Conservation (phyloP, 2,888 invertebrate genomes). For the Deroplatys truncata region DNA sequence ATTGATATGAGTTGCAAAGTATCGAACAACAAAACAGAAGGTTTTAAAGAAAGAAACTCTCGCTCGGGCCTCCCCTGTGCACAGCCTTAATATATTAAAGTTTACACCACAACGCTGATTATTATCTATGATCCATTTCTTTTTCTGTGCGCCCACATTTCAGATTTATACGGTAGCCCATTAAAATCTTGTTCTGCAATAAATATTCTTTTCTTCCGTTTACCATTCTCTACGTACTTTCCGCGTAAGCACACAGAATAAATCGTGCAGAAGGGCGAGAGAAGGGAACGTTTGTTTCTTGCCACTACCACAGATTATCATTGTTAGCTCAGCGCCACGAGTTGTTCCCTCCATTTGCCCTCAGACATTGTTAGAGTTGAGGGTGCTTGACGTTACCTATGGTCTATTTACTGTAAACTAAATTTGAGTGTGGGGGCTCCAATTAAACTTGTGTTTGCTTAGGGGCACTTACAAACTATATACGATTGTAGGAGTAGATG, state of each 20-base stretch:
- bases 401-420: slow-evolving; percentile 22
- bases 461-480: background rate
- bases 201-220: slow-evolving; percentile 1
- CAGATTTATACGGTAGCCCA: background rate
- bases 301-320: slow-evolving; percentile 20
- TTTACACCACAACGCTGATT: background rate
- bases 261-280: background rate
- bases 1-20: too few species aligned
- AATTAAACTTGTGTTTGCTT: slow-evolving; percentile 28
- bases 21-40: too few species aligned
- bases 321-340: slow-evolving; percentile 23
- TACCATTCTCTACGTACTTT: background rate
- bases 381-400: background rate
- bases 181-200: background rate
- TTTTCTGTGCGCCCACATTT: background rate
- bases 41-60: too few species aligned
- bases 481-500: background rate
- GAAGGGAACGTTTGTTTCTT: background rate
- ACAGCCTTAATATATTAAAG: background rate
- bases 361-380: slow-evolving; percentile 1
- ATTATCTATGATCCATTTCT: background rate
- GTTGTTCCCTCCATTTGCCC: background rate
- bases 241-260: slow-evolving; percentile 3
- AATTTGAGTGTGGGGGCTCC: slow-evolving; percentile 19
- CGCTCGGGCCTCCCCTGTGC: background rate